phyloP scores from a whole-genome alignment of 2,797 vertebrate species.

The Rallus crepitans region DNA sequence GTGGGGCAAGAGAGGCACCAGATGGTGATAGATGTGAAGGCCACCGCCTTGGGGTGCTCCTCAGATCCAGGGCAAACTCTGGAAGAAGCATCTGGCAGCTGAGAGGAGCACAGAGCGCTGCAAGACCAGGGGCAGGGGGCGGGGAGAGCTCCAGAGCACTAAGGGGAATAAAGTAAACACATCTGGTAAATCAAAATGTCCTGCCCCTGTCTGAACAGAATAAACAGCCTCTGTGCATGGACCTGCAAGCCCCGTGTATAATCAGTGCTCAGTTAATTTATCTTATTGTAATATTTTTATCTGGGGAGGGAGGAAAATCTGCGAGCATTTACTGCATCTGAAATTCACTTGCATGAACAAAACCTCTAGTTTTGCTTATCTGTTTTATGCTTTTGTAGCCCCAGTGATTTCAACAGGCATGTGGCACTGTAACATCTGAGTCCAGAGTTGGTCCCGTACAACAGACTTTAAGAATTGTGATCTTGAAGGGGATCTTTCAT shows the following conservation, averaged over 20 bases:
- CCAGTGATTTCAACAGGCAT: background rate
- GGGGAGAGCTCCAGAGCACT: background rate
- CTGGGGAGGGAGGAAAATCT: background rate
- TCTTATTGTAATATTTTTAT: background rate
- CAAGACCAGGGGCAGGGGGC: background rate
- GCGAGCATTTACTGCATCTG: background rate
- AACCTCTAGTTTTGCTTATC: background rate
- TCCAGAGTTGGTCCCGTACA: background rate
- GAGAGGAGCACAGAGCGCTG: background rate
- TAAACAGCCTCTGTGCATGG: background rate
- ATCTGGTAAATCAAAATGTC: background rate
- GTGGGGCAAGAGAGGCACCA: constrained; percentile 15
- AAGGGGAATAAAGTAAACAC: background rate
- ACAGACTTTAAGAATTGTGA: background rate
- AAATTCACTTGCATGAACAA: background rate
- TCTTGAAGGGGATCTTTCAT: background rate
- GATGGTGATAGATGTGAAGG: constrained; percentile 49
- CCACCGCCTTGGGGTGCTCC: background rate
- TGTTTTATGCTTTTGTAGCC: background rate
- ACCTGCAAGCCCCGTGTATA: background rate
- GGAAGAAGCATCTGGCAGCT: constrained; percentile 31
- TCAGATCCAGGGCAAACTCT: background rate
- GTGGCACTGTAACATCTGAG: background rate
- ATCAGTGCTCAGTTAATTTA: background rate
- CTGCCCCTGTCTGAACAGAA: background rate